Conservation (phyloP, 2,888 invertebrate genomes). For the Aethes cnicana region DNA sequence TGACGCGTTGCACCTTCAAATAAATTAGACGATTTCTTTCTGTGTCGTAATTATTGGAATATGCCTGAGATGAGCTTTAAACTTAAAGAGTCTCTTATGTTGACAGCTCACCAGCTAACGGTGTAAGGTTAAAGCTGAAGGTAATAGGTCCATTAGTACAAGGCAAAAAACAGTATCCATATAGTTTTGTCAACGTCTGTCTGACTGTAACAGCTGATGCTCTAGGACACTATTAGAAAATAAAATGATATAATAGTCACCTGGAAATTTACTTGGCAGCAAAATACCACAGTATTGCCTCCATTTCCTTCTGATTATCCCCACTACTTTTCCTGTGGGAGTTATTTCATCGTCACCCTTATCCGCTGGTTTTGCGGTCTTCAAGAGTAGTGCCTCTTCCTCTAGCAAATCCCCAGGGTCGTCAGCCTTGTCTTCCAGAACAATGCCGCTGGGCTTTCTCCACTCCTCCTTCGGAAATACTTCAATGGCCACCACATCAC, state of each 20-base stretch:
- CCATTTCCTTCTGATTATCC: conserved; percentile 98
- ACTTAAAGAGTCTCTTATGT: too few relatives aligned
- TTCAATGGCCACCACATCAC: conserved; percentile 95
- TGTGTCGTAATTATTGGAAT: too few relatives aligned
- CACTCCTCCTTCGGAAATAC: conserved; percentile 94
- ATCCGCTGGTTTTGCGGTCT: conserved; percentile 48
- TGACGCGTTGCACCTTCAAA: conserved; percentile 88
- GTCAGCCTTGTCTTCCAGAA: conserved; percentile 88
- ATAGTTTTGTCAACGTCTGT: too few relatives aligned
- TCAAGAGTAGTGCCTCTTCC: conserved; percentile 79
- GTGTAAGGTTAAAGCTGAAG: too few relatives aligned
- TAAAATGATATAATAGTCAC: conserved; percentile 43
- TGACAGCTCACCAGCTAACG: too few relatives aligned
- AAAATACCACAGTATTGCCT: conserved; percentile 98
- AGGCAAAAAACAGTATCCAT: too few relatives aligned
- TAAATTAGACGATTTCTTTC: too few relatives aligned
- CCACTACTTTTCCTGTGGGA: conserved; percentile 85
- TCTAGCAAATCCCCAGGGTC: conserved; percentile 87
- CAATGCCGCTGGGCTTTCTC: conserved; percentile 93
- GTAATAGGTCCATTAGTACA: too few relatives aligned
- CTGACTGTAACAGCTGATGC: too few relatives aligned
- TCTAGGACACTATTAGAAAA: too few relatives aligned
- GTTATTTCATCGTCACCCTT: conserved; percentile 66
- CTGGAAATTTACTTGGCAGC: conserved; percentile 87
- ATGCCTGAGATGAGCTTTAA: too few relatives aligned